These are phyloP conservation scores for Leptothorax acervorum DNA, from an alignment of 2,888 invertebrate species.

Conservation along the genomic window DNA sequence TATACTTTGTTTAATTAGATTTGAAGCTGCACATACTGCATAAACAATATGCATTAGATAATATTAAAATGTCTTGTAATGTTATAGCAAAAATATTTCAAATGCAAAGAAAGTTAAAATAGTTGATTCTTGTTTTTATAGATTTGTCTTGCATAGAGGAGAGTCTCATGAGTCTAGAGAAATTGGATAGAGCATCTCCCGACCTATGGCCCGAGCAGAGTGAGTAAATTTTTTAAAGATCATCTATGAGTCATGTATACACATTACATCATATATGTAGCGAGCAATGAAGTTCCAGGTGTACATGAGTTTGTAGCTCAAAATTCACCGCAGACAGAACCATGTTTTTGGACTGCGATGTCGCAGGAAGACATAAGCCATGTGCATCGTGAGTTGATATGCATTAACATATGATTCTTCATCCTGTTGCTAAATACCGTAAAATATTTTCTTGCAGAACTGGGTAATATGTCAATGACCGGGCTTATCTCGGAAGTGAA, in stretches of 20 bases:
- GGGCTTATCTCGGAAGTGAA: slow-evolving; percentile 97
- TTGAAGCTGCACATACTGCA: neutral
- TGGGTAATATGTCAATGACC: slow-evolving; percentile 91
- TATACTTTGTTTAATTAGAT: neutral
- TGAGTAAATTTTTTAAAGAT: slow-evolving; percentile 86
- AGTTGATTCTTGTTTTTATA: slow-evolving; percentile 59
- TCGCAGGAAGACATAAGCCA: slow-evolving; percentile 91
- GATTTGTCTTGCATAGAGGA: slow-evolving; percentile 87
- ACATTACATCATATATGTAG: slow-evolving; percentile 67
- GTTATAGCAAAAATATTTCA: neutral
- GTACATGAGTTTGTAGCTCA: slow-evolving; percentile 93
- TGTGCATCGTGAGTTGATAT: slow-evolving; percentile 90
- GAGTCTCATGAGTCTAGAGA: slow-evolving; percentile 95
- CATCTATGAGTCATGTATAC: slow-evolving; percentile 43
- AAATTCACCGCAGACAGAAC: slow-evolving; percentile 88
- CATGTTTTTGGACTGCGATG: slow-evolving; percentile 90
- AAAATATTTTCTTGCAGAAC: slow-evolving; percentile 81
- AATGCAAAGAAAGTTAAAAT: neutral
- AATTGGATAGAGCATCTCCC: slow-evolving; percentile 97
- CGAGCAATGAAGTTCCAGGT: slow-evolving; percentile 91
- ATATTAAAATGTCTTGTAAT: neutral
- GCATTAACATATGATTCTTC: slow-evolving; percentile 59
- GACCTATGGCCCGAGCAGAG: slow-evolving; percentile 98
- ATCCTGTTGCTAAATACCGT: slow-evolving; percentile 75
- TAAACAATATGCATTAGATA: neutral